Evolutionary conservation across 2,797 vertebrate species (phyloP).

Genomic region (Pelodytes ibericus): DNA sequence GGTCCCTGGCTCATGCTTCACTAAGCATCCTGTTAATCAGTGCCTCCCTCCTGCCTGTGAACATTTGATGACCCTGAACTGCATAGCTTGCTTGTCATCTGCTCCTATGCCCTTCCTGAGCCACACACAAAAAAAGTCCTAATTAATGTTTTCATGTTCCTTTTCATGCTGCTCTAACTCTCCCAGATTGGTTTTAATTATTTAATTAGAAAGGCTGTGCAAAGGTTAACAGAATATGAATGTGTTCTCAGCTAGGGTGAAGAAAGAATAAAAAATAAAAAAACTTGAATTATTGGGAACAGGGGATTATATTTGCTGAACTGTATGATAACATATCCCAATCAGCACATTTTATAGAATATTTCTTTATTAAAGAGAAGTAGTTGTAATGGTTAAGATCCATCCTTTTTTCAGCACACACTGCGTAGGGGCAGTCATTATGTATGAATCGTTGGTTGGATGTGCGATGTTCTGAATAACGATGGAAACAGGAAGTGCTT

Average conservation of each 20-base stretch:
- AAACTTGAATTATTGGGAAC: slow-evolving; percentile 12
- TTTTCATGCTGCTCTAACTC: slow-evolving; percentile 62
- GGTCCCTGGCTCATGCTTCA: slow-evolving; percentile 68
- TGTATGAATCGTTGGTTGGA: too few species aligned
- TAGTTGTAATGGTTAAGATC: too few species aligned
- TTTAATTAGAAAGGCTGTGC: slow-evolving; percentile 64
- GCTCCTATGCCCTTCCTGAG: slow-evolving; percentile 55
- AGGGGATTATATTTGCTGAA: background rate
- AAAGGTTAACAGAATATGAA: slow-evolving; percentile 65
- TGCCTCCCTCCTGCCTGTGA: slow-evolving; percentile 61
- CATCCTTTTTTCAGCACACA: too few species aligned
- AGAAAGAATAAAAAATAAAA: background rate
- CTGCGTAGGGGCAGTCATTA: too few species aligned
- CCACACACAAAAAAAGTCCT: slow-evolving; percentile 55
- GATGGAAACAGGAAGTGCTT: too few species aligned
- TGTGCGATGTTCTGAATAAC: too few species aligned
- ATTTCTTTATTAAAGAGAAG: too few species aligned
- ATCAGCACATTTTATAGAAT: too few species aligned
- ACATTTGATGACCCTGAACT: slow-evolving; percentile 61
- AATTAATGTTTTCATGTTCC: slow-evolving; percentile 70
- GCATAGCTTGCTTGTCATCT: slow-evolving; percentile 58
- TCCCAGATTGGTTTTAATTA: slow-evolving; percentile 63
- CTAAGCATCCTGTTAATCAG: slow-evolving; percentile 63
- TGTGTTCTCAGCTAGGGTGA: slow-evolving; percentile 46
- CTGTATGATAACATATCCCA: too few species aligned